A percentile compares a stretch with the other conserved stretches of the same genome.
Evolutionary conservation across 2,113 vertebrate species (phyloP).

Genomic region (Pyxicephalus adspersus): DNA sequence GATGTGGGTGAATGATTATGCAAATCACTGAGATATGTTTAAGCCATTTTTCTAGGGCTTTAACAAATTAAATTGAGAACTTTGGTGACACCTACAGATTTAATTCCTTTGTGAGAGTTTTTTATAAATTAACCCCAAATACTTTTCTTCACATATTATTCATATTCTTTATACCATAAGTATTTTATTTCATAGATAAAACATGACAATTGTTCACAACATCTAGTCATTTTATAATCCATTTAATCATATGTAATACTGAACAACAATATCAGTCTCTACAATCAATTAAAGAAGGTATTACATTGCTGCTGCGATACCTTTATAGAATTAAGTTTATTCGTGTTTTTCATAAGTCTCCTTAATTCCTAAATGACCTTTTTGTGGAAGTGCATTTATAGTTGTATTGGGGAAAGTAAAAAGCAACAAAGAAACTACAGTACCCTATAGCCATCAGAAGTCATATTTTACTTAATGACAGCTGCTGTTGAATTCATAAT

Average conservation of each 20-base stretch:
- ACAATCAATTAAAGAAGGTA: background rate
- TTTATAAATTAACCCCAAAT: background rate
- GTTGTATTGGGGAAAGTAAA: too few relatives aligned
- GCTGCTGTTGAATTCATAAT: too few relatives aligned
- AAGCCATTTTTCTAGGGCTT: constrained; percentile 18
- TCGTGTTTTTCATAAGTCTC: background rate
- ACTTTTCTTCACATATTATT: background rate
- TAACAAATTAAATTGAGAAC: background rate
- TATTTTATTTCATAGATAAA: background rate
- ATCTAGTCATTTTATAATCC: constrained; percentile 10
- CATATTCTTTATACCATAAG: constrained; percentile 1
- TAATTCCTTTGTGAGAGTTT: background rate
- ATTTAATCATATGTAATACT: background rate
- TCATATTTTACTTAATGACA: too few relatives aligned
- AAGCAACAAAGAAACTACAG: too few relatives aligned
- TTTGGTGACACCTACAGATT: background rate
- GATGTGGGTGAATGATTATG: background rate
- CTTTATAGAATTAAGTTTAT: background rate
- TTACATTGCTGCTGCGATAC: constrained; percentile 1
- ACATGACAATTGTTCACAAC: background rate
- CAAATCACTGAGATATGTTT: constrained; percentile 1
- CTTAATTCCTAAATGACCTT: background rate
- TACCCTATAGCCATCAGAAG: too few relatives aligned
- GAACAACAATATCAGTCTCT: constrained; percentile 23
- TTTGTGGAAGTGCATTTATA: too few relatives aligned